Evolutionary conservation across 2,888 invertebrate genomes (phyloP).

Genomic region (Rhimphoctona megacephalus): DNA sequence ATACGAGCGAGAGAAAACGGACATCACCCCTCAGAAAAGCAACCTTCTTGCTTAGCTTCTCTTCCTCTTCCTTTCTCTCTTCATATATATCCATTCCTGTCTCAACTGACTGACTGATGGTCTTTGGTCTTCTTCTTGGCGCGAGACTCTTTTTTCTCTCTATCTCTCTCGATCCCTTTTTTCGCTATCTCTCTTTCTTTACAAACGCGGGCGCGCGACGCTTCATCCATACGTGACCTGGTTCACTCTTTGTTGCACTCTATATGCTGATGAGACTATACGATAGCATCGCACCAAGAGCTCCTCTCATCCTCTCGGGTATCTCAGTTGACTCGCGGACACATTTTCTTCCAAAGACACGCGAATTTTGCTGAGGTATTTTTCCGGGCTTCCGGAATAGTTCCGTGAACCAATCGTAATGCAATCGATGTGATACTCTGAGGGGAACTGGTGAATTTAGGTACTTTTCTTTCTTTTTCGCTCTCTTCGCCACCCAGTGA

Average conservation of each 20-base stretch:
- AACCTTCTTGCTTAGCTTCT: constrained; percentile 71
- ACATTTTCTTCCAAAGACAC: constrained; percentile 53
- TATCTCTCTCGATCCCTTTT: constrained; percentile 50
- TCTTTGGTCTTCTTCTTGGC: constrained; percentile 71
- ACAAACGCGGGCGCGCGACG: constrained; percentile 54
- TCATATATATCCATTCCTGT: constrained; percentile 38
- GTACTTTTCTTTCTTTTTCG: background rate
- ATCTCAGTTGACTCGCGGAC: constrained; percentile 9
- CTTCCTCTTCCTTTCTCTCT: constrained; percentile 59
- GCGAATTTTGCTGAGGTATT: constrained; percentile 49
- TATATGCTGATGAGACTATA: constrained; percentile 82
- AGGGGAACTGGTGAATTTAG: background rate
- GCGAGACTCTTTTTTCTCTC: constrained; percentile 55
- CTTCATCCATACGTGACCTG: constrained; percentile 72
- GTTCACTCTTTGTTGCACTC: constrained; percentile 77
- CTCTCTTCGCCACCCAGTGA: background rate
- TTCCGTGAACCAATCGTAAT: background rate
- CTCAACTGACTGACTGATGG: constrained; percentile 81
- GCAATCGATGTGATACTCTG: constrained; percentile 5
- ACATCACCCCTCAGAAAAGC: constrained; percentile 79
- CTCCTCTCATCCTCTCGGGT: constrained; percentile 32
- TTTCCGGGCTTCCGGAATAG: constrained; percentile 43
- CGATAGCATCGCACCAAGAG: constrained; percentile 63
- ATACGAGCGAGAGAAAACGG: constrained; percentile 79
- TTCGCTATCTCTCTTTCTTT: constrained; percentile 58